phyloP scores from a whole-genome alignment of 2,113 vertebrate genomes.

The Neolamprologus hecqui region DNA sequence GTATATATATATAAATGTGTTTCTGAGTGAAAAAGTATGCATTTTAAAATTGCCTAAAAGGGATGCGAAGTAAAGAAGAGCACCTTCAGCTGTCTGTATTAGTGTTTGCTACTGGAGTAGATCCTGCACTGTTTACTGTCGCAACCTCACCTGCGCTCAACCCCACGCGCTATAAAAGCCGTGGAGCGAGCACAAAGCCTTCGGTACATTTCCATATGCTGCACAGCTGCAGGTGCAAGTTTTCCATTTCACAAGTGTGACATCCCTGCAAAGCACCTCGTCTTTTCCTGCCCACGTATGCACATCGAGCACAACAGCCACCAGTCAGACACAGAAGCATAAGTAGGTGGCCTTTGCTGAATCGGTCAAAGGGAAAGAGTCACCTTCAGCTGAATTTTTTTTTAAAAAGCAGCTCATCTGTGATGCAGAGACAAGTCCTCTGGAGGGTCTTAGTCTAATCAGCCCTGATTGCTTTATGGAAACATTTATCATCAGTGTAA shows the following conservation, averaged over 20 bases:
- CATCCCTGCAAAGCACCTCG: neutral
- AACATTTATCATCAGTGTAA: neutral
- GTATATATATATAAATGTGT: neutral
- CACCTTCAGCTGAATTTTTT: constrained; percentile 24
- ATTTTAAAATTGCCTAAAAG: neutral
- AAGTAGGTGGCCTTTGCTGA: neutral
- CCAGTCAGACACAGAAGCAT: neutral
- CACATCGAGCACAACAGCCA: neutral
- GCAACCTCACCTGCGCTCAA: constrained; percentile 56
- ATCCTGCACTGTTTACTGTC: constrained; percentile 49
- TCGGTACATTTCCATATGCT: constrained; percentile 62
- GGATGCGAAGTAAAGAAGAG: neutral
- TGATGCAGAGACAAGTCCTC: neutral
- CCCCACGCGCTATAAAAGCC: constrained; percentile 34
- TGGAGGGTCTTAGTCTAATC: neutral
- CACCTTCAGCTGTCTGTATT: neutral
- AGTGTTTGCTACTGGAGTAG: neutral
- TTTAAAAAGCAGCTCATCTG: neutral
- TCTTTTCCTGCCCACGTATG: constrained; percentile 20
- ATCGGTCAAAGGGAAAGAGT: constrained; percentile 42
- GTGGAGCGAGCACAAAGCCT: neutral
- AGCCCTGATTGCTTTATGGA: neutral
- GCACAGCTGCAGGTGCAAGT: constrained; percentile 52
- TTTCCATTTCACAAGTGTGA: constrained; percentile 56
- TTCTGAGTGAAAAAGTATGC: neutral